Conservation (phyloP, 1,140 invertebrate species). For the Hylaeus volcanicus region DNA sequence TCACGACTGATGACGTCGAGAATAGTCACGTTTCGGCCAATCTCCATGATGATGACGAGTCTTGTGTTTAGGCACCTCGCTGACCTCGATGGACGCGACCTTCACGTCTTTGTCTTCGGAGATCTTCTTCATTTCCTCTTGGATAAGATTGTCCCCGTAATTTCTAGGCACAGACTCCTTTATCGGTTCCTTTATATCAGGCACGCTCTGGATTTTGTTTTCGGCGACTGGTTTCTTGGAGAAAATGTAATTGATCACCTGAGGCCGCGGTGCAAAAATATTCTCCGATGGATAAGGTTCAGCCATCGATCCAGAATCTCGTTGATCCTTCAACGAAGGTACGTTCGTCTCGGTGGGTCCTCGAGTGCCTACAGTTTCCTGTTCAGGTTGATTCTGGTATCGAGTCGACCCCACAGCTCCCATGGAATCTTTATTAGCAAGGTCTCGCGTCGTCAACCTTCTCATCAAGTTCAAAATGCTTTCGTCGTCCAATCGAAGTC, state of each 20-base stretch:
- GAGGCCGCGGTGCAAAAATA: slow-evolving; percentile 67
- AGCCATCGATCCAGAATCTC: background rate
- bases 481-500: background rate
- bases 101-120: slow-evolving; percentile 27
- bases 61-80: slow-evolving; percentile 66
- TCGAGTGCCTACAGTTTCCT: too few species aligned
- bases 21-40: slow-evolving; percentile 58
- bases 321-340: background rate
- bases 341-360: background rate
- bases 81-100: slow-evolving; percentile 69
- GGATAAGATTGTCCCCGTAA: slow-evolving; percentile 57
- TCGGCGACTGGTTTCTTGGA: slow-evolving; percentile 32
- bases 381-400: background rate
- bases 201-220: background rate
- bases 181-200: slow-evolving; percentile 23
- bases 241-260: slow-evolving; percentile 69
- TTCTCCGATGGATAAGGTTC: slow-evolving; percentile 52
- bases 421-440: background rate
- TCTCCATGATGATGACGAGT: slow-evolving; percentile 72
- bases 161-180: slow-evolving; percentile 17
- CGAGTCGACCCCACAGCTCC: background rate
- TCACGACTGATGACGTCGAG: slow-evolving; percentile 32
- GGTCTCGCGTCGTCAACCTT: background rate
- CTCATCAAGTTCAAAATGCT: background rate
- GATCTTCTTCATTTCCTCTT: slow-evolving; percentile 37